These are phyloP conservation scores for Onchidella celtica DNA, from an alignment of 2,888 invertebrate genomes.

Conservation along the genomic window DNA sequence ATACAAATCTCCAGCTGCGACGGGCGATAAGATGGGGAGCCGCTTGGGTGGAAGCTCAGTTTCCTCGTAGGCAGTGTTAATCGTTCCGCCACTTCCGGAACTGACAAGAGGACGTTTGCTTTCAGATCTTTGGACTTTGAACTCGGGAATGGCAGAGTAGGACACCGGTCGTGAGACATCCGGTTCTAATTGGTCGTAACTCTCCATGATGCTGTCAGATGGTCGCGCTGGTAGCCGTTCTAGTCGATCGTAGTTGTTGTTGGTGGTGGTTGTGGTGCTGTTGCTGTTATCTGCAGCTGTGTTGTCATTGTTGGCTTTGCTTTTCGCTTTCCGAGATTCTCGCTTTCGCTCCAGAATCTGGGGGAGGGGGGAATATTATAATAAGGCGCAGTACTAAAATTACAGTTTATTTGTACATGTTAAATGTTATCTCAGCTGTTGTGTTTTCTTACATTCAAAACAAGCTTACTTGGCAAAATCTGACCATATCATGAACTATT, in stretches of 20 bases:
- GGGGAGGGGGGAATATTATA: too few species aligned
- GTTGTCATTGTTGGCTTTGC: neutral
- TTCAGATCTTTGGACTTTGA: neutral
- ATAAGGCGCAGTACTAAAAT: too few species aligned
- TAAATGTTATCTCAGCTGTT: neutral
- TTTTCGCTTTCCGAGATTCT: neutral
- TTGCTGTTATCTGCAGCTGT: neutral
- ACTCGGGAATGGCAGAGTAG: neutral
- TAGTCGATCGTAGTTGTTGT: neutral
- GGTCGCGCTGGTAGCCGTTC: neutral
- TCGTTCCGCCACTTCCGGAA: neutral
- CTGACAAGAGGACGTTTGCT: neutral
- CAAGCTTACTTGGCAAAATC: neutral
- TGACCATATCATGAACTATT: too few species aligned
- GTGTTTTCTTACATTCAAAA: neutral
- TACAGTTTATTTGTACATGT: too few species aligned
- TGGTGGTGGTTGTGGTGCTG: neutral
- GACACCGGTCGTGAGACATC: neutral
- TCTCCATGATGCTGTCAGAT: neutral
- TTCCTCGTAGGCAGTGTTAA: constrained; percentile 1
- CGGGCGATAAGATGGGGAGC: too few species aligned
- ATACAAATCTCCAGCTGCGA: neutral
- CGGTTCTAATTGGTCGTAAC: constrained; percentile 30
- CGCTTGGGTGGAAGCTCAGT: neutral
- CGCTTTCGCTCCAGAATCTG: neutral